Evolutionary conservation across 1,140 invertebrate genomes (phyloP).

Genomic region (Ectropis grisescens): DNA sequence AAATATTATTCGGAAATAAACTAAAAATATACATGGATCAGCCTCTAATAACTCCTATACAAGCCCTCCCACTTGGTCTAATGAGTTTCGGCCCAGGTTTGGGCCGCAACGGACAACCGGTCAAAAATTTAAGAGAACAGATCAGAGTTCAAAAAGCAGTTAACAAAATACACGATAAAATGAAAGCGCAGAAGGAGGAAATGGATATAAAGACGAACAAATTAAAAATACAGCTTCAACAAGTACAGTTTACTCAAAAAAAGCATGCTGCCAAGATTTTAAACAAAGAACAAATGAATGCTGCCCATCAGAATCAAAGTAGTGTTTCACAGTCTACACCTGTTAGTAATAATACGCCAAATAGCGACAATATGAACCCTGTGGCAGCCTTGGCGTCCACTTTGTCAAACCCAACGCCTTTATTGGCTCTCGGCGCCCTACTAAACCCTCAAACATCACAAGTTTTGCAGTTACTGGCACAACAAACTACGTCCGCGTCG

Average conservation of each 20-base stretch:
- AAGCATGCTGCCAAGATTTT: background rate
- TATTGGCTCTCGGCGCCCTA: too few relatives aligned
- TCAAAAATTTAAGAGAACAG: constrained; percentile 46
- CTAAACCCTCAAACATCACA: too few relatives aligned
- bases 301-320: too few relatives aligned
- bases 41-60: constrained; percentile 10
- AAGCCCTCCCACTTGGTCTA: constrained; percentile 83
- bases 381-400: too few relatives aligned
- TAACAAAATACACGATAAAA: background rate
- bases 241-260: background rate
- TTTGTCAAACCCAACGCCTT: too few relatives aligned
- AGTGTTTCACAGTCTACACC: too few relatives aligned
- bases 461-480: too few relatives aligned
- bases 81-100: constrained; percentile 89
- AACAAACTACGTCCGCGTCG: too few relatives aligned
- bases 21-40: constrained; percentile 92
- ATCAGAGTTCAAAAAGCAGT: background rate
- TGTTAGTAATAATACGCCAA: too few relatives aligned
- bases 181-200: background rate
- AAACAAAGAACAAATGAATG: background rate
- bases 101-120: constrained; percentile 85
- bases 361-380: too few relatives aligned
- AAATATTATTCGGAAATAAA: constrained; percentile 87
- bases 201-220: background rate
- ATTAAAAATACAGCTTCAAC: background rate